Evolutionary conservation across 2,888 invertebrate species (phyloP).

Genomic region (Drosophila borealis): DNA sequence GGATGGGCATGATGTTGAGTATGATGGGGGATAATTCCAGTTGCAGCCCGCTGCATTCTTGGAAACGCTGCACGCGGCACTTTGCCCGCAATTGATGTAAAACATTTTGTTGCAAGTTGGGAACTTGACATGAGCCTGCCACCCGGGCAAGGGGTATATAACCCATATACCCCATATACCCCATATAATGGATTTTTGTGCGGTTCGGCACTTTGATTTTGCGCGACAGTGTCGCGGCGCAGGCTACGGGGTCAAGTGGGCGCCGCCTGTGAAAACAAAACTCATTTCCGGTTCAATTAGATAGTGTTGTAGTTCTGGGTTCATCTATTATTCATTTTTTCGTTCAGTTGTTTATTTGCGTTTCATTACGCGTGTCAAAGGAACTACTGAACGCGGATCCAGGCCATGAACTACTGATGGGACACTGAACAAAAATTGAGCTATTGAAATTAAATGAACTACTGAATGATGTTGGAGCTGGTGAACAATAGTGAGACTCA

Average conservation of each 20-base stretch:
- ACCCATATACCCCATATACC: conserved; percentile 15
- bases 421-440: neutral
- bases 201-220: conserved; percentile 73
- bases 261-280: conserved; percentile 76
- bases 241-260: conserved; percentile 70
- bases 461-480: neutral
- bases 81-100: conserved; percentile 65
- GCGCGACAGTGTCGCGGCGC: conserved; percentile 41
- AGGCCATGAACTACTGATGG: neutral
- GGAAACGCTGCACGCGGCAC: conserved; percentile 43
- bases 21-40: conserved; percentile 31
- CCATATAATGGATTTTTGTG: conserved; percentile 14
- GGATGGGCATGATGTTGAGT: conserved; percentile 1
- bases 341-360: neutral
- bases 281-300: conserved; percentile 73
- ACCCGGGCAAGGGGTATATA: conserved; percentile 37
- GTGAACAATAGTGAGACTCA: no score
- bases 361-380: no score
- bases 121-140: conserved; percentile 38
- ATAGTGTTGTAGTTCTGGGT: neutral
- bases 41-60: conserved; percentile 30
- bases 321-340: no score
- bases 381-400: neutral
- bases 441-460: neutral
- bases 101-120: conserved; percentile 62